Conservation (phyloP, 2,888 invertebrate species). For the Drosophila mettleri region DNA sequence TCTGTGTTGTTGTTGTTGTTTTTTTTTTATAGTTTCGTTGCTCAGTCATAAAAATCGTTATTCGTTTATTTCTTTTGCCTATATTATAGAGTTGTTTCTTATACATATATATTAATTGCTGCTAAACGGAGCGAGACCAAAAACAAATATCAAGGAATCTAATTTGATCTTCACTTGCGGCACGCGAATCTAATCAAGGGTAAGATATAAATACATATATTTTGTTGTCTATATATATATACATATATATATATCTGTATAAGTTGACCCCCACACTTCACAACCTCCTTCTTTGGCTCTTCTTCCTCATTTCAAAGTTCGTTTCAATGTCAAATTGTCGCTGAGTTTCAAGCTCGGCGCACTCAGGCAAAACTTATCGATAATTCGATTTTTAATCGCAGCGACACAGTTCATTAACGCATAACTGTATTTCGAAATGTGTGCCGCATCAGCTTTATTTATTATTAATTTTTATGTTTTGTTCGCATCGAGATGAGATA, state of each 20-base stretch:
- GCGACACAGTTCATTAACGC: conserved; percentile 4
- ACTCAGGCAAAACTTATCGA: conserved; percentile 41
- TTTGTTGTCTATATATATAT: conserved; percentile 9
- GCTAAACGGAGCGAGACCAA: conserved; percentile 37
- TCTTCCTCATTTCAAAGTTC: not conserved
- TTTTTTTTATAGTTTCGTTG: conserved; percentile 20
- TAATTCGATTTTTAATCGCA: conserved; percentile 9
- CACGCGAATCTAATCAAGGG: conserved; percentile 58
- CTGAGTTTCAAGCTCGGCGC: conserved; percentile 49
- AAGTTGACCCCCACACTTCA: not conserved
- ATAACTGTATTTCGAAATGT: conserved; percentile 21
- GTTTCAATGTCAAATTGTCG: conserved; percentile 49
- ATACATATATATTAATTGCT: conserved; percentile 24
- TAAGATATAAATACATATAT: too few species aligned
- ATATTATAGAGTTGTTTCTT: conserved; percentile 33
- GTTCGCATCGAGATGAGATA: conserved; percentile 37
- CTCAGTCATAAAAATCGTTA: conserved; percentile 23
- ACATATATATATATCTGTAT: not conserved
- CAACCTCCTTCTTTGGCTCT: not conserved
- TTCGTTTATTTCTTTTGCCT: conserved; percentile 25
- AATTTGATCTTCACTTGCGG: conserved; percentile 53
- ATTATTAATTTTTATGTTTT: not conserved
- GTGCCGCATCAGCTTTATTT: conserved; percentile 11
- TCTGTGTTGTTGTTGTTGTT: conserved; percentile 1
- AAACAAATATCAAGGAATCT: conserved; percentile 41